Conservation (phyloP, 2,113 vertebrate species). For the Bubalus kerabau region DNA sequence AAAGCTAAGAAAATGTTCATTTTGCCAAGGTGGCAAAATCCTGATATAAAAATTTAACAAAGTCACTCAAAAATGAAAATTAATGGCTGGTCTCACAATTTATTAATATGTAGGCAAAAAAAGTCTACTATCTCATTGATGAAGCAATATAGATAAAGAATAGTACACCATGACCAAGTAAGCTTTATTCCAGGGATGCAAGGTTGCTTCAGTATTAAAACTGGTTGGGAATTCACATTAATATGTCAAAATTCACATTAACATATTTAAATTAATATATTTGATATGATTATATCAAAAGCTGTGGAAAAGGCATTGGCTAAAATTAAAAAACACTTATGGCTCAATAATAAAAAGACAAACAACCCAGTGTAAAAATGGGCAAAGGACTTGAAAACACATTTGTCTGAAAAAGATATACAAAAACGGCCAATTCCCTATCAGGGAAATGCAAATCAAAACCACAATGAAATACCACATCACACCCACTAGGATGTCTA, state of each 20-base stretch:
- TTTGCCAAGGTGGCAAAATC: background rate
- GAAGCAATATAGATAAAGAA: background rate
- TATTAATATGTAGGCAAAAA: background rate
- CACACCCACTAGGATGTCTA: background rate
- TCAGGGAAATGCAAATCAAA: background rate
- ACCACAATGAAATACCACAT: background rate
- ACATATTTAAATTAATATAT: background rate
- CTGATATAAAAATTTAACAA: slow-evolving; percentile 8
- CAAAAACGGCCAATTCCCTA: background rate
- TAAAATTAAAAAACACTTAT: background rate
- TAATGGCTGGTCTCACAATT: background rate
- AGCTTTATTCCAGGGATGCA: background rate
- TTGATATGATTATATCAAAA: background rate
- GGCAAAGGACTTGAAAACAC: background rate
- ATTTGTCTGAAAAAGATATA: background rate
- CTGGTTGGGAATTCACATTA: background rate
- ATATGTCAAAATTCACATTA: background rate
- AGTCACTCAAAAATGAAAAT: background rate
- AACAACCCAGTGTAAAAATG: background rate
- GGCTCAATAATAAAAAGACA: background rate
- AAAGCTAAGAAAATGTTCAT: slow-evolving; percentile 13
- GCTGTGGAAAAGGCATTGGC: background rate
- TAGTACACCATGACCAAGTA: background rate
- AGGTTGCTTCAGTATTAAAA: background rate
- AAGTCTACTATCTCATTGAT: background rate